Percentiles rank a stretch among this genome's conserved stretches.
These are phyloP conservation scores for Asobara japonica DNA, from an alignment of 1,140 invertebrate genomes.

Conservation along the genomic window DNA sequence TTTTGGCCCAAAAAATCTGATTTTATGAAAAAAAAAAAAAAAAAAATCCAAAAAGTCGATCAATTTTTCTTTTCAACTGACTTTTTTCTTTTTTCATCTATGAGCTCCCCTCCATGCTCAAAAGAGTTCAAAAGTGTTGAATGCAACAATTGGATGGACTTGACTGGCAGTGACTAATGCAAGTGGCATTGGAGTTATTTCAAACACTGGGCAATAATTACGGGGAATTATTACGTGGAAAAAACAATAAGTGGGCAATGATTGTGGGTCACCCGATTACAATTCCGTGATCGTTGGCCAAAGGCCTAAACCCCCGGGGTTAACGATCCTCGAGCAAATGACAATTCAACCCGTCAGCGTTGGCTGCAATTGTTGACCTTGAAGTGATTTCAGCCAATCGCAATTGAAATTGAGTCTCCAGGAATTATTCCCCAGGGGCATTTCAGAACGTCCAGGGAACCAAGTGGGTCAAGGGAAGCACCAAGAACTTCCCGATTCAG, in stretches of 20 bases:
- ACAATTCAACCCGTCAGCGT: background rate
- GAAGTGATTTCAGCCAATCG: background rate
- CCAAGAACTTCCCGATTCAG: no score
- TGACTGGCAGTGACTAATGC: background rate
- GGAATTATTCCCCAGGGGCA: background rate
- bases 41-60: no score
- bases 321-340: slow-evolving; percentile 52
- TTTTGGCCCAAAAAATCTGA: no score
- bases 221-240: background rate
- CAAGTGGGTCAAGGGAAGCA: no score
- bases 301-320: slow-evolving; percentile 54
- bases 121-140: no score
- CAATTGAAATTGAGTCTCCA: background rate
- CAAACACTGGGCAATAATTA: background rate
- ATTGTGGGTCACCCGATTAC: slow-evolving; percentile 54
- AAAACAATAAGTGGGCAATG: background rate
- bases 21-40: no score
- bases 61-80: no score
- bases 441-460: no score
- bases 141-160: no score
- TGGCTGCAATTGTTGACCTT: background rate
- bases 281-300: slow-evolving; percentile 53
- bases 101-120: no score
- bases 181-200: background rate
- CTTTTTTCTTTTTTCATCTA: no score